Conservation (phyloP, 2,113 vertebrate species). For the Rhinolophus sinicus region DNA sequence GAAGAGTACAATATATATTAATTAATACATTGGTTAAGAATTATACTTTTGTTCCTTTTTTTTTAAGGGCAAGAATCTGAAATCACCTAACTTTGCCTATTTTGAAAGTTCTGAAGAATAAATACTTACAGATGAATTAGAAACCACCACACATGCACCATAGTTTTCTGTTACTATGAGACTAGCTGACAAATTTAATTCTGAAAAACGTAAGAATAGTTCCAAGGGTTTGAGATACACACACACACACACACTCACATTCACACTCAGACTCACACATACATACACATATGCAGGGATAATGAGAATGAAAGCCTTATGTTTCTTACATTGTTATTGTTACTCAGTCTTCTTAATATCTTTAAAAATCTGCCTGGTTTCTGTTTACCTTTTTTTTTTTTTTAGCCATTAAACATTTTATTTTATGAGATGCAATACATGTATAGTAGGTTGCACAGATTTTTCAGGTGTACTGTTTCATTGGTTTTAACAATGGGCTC, state of each 20-base stretch:
- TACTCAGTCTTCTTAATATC: neutral
- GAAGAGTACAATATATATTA: neutral
- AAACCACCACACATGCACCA: neutral
- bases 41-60: neutral
- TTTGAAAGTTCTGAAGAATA: slow-evolving; percentile 26
- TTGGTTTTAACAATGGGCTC: neutral
- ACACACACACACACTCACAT: too few relatives aligned
- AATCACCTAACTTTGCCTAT: neutral
- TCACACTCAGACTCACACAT: neutral
- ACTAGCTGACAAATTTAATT: slow-evolving; percentile 40
- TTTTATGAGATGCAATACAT: neutral
- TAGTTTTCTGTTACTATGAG: slow-evolving; percentile 30
- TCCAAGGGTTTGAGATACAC: neutral
- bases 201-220: slow-evolving; percentile 18
- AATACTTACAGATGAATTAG: slow-evolving; percentile 7
- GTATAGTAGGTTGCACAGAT: neutral
- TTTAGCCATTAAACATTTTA: neutral
- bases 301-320: neutral
- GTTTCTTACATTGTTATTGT: neutral
- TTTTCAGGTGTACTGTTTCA: neutral
- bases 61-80: neutral
- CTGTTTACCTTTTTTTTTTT: neutral
- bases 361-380: neutral
- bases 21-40: neutral
- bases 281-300: neutral